phyloP scores from a whole-genome alignment of 2,888 invertebrate species.

The Phyllotreta cruciferae region DNA sequence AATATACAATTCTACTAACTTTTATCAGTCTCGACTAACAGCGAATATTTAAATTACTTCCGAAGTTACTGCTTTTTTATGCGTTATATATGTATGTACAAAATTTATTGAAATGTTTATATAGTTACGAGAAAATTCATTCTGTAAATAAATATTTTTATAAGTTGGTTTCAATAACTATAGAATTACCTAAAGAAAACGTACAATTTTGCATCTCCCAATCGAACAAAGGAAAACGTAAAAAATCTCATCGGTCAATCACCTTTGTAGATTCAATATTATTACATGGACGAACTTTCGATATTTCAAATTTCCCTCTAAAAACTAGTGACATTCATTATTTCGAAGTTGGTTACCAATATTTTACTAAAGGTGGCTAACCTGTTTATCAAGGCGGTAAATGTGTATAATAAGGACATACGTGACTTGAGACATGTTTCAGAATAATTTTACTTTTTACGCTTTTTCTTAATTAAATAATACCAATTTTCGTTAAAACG shows the following conservation, averaged over 20 bases:
- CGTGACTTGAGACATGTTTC: slow-evolving; percentile 24
- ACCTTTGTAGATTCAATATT: too few relatives aligned
- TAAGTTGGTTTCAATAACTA: background rate
- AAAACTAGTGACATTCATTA: too few relatives aligned
- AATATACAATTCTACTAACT: slow-evolving; percentile 22
- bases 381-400: slow-evolving; percentile 19
- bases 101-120: too few relatives aligned
- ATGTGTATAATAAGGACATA: slow-evolving; percentile 20
- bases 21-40: slow-evolving; percentile 12
- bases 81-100: too few relatives aligned
- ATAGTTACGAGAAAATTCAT: background rate
- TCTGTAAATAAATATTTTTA: slow-evolving; percentile 23
- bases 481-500: too few relatives aligned
- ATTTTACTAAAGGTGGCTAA: slow-evolving; percentile 2
- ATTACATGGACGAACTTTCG: too few relatives aligned
- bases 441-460: background rate
- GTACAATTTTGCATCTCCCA: too few relatives aligned
- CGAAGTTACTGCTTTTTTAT: slow-evolving; percentile 2
- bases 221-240: too few relatives aligned
- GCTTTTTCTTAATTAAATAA: too few relatives aligned
- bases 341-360: background rate
- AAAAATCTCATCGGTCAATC: too few relatives aligned
- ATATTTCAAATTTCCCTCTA: too few relatives aligned
- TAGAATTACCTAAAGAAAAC: background rate
- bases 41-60: slow-evolving; percentile 2